Percentiles rank a stretch among this genome's conserved stretches.
Conservation (phyloP, 2,113 vertebrate species). For the Dasyurus viverrinus region DNA sequence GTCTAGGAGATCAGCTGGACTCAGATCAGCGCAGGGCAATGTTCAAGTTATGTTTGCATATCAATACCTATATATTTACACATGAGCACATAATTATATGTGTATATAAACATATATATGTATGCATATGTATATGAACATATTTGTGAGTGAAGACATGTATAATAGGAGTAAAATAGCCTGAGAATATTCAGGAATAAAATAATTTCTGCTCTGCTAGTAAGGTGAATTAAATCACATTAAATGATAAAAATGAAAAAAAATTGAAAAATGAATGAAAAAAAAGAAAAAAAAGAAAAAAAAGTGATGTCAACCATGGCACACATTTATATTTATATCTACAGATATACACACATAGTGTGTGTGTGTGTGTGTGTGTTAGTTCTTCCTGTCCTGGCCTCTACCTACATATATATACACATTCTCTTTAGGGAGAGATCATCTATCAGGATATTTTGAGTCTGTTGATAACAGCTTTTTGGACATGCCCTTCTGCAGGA, state of each 20-base stretch:
- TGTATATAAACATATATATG: not conserved
- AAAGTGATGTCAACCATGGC: not conserved
- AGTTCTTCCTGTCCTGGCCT: not conserved
- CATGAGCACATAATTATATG: too few species aligned
- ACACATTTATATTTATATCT: not conserved
- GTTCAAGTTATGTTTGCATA: too few species aligned
- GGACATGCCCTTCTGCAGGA: not conserved
- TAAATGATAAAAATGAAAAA: not conserved
- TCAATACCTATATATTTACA: too few species aligned
- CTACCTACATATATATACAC: too few species aligned
- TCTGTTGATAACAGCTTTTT: not conserved
- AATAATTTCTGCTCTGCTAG: not conserved
- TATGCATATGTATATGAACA: not conserved
- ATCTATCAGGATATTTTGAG: not conserved
- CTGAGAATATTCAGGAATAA: not conserved
- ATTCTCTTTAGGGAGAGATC: not conserved
- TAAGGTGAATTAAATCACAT: not conserved
- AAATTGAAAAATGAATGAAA: too few species aligned
- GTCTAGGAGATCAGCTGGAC: not conserved
- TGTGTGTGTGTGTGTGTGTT: not conserved
- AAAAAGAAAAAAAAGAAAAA: too few species aligned
- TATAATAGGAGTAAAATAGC: not conserved
- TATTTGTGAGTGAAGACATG: not conserved
- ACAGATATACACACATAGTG: not conserved
- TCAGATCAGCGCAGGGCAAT: not conserved